Conservation (phyloP, 2,113 vertebrate species). For the Mormoops blainvillei region DNA sequence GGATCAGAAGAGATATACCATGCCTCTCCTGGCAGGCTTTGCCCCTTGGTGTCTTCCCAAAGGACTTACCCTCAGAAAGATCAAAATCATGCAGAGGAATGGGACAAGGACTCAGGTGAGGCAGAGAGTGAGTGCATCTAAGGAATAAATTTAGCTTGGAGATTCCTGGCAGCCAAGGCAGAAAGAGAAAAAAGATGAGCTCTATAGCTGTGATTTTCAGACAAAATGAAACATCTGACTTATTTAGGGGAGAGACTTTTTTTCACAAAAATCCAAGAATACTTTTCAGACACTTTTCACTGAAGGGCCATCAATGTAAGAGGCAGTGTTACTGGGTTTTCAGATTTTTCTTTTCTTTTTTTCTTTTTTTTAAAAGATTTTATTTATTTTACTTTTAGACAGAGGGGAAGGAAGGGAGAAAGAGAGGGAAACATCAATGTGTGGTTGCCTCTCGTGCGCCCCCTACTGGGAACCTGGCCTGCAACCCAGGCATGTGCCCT, state of each 20-base stretch:
- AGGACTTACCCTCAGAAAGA: not conserved
- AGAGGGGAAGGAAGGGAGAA: too few species aligned
- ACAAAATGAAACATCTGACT: slow-evolving; percentile 20
- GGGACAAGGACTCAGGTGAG: not conserved
- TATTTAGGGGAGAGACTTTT: not conserved
- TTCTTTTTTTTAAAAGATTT: too few species aligned
- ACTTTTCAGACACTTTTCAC: not conserved
- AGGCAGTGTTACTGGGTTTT: not conserved
- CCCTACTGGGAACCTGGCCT: too few species aligned
- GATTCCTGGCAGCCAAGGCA: slow-evolving; percentile 17
- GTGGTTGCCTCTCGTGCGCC: too few species aligned
- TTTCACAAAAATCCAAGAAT: not conserved
- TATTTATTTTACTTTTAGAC: too few species aligned
- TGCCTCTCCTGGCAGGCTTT: not conserved
- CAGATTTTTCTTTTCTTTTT: too few species aligned
- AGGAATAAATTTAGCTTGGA: not conserved
- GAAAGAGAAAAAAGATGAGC: not conserved
- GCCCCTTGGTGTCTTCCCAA: not conserved
- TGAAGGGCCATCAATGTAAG: not conserved
- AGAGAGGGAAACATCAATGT: too few species aligned
- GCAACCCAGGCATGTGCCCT: too few species aligned
- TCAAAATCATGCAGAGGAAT: not conserved
- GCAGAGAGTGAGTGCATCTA: not conserved
- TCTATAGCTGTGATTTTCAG: not conserved
- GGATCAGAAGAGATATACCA: not conserved